phyloP scores from a whole-genome alignment of 2,888 invertebrate genomes.

The Lycaena phlaeas region DNA sequence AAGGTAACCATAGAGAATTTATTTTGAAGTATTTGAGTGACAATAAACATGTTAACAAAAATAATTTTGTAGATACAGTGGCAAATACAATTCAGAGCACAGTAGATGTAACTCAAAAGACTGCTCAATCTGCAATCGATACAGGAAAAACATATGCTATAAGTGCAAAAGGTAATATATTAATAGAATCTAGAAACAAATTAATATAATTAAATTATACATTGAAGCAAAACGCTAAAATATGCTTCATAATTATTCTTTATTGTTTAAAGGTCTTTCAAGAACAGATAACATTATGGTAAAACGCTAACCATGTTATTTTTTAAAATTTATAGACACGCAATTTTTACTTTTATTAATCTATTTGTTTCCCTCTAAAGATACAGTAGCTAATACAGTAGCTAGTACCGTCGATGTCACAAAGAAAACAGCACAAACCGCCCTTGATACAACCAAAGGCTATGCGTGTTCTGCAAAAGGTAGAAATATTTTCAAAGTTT shows the following conservation, averaged over 20 bases:
- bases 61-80: constrained; percentile 38
- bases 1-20: constrained; percentile 2
- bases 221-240: no score
- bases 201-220: no score
- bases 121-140: constrained; percentile 36
- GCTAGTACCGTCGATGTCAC: constrained; percentile 33
- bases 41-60: constrained; percentile 12
- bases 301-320: no score
- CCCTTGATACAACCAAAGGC: constrained; percentile 35
- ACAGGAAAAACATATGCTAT: constrained; percentile 38
- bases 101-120: constrained; percentile 32
- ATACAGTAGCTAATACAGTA: constrained; percentile 27
- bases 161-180: constrained; percentile 30
- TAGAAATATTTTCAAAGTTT: no score
- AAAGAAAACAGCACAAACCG: constrained; percentile 38
- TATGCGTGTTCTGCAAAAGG: constrained; percentile 39
- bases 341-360: no score
- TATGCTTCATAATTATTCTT: no score
- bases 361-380: no score
- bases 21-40: not conserved
- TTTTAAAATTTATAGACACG: no score
- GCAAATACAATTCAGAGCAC: constrained; percentile 38
- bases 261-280: no score
- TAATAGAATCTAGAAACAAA: no score
- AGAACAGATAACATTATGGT: no score